Conservation (phyloP, 2,113 vertebrate species). For the Progne subis region DNA sequence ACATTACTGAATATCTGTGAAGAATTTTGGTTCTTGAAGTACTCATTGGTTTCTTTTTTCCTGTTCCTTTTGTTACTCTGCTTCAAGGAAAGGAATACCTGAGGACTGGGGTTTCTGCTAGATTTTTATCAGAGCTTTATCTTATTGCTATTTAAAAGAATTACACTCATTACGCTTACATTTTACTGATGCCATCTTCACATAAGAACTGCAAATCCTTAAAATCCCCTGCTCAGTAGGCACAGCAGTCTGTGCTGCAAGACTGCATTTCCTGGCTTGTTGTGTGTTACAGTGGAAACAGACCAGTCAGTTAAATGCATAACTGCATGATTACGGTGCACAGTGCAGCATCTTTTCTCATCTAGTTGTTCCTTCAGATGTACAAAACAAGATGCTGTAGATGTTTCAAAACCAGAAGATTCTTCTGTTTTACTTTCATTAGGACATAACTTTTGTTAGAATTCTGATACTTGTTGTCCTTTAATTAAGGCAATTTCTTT, state of each 20-base stretch:
- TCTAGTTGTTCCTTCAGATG: not conserved
- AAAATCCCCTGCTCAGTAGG: not conserved
- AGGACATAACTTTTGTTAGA: not conserved
- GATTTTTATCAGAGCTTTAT: not conserved
- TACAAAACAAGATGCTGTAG: not conserved
- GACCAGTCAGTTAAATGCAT: not conserved
- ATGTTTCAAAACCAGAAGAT: not conserved
- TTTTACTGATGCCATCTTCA: not conserved
- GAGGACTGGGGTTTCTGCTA: not conserved
- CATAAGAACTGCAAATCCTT: not conserved
- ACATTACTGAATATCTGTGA: not conserved
- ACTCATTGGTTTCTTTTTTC: not conserved
- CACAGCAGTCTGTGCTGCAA: not conserved
- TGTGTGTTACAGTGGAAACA: not conserved
- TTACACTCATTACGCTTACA: not conserved
- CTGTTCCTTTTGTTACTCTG: not conserved
- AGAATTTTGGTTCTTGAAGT: not conserved
- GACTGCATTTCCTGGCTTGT: not conserved
- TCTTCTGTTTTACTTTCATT: not conserved
- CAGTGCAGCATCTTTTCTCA: not conserved
- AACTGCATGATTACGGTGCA: not conserved
- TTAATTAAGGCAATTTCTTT: not conserved
- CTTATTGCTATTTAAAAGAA: not conserved
- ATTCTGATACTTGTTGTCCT: not conserved
- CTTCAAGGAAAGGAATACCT: not conserved